Evolutionary conservation across 2,797 vertebrate species (phyloP).

Genomic region (Argyrosomus regius): DNA sequence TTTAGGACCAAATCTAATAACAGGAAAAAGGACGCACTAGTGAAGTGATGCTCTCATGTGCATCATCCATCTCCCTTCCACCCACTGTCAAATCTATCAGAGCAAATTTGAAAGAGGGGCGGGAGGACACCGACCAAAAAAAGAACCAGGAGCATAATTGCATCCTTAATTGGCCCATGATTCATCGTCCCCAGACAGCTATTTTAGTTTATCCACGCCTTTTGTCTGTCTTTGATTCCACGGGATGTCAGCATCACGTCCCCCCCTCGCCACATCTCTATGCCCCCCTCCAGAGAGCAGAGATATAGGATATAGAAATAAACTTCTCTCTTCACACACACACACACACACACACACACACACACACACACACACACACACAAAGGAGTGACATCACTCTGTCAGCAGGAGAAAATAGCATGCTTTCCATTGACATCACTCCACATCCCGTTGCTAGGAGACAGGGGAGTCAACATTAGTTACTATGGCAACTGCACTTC

Average conservation of each 20-base stretch:
- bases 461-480: constrained; percentile 84
- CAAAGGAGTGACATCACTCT: constrained; percentile 77
- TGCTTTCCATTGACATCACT: constrained; percentile 86
- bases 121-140: background rate
- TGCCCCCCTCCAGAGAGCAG: constrained; percentile 28
- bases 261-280: background rate
- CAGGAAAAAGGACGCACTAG: background rate
- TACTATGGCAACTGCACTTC: constrained; percentile 84
- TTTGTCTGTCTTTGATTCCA: constrained; percentile 50
- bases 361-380: constrained; percentile 59
- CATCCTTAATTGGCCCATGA: constrained; percentile 70
- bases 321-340: constrained; percentile 58
- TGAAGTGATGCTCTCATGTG: constrained; percentile 1
- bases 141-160: constrained; percentile 46
- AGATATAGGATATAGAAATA: constrained; percentile 64
- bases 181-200: constrained; percentile 58
- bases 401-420: constrained; percentile 80
- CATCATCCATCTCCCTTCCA: constrained; percentile 48
- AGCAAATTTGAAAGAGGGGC: constrained; percentile 29
- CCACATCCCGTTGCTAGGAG: constrained; percentile 83
- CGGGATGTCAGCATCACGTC: constrained; percentile 51
- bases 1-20: constrained; percentile 33
- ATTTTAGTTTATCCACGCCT: constrained; percentile 65
- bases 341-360: constrained; percentile 62
- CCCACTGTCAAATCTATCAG: constrained; percentile 45